Evolutionary conservation across 37 sponge, comb jelly and placozoan genomes (phyloP).

Genomic region (Theonella swinhoei): DNA sequence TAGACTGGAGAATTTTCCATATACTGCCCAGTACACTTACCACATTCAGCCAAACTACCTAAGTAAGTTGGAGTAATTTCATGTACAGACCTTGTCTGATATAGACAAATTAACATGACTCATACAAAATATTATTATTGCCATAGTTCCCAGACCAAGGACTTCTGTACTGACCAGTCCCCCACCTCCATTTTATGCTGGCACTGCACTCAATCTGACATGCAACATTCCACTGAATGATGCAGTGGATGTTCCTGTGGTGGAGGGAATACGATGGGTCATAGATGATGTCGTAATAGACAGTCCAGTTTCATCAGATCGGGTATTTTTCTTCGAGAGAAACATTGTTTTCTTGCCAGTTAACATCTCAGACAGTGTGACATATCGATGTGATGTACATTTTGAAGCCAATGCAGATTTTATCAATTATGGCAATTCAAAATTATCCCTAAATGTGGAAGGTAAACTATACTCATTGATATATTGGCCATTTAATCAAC

Average conservation of each 20-base stretch:
- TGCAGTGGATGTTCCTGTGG: neutral
- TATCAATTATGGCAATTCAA: neutral
- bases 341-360: neutral
- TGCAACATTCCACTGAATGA: neutral
- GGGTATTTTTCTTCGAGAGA: neutral
- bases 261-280: neutral
- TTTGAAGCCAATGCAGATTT: neutral
- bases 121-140: too few species aligned
- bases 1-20: neutral
- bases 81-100: too few species aligned
- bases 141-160: neutral
- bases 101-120: too few species aligned
- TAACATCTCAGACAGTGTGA: neutral
- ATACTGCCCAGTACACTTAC: too few species aligned
- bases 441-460: neutral
- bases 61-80: too few species aligned
- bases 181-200: neutral
- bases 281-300: neutral
- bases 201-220: neutral
- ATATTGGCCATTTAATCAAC: too few species aligned
- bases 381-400: neutral
- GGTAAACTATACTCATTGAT: neutral
- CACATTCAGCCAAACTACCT: too few species aligned
- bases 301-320: neutral
- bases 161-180: neutral